Base-by-base conservation (phyloP, 2,797 vertebrate genomes). In the Salarias fasciatus region DNA sequence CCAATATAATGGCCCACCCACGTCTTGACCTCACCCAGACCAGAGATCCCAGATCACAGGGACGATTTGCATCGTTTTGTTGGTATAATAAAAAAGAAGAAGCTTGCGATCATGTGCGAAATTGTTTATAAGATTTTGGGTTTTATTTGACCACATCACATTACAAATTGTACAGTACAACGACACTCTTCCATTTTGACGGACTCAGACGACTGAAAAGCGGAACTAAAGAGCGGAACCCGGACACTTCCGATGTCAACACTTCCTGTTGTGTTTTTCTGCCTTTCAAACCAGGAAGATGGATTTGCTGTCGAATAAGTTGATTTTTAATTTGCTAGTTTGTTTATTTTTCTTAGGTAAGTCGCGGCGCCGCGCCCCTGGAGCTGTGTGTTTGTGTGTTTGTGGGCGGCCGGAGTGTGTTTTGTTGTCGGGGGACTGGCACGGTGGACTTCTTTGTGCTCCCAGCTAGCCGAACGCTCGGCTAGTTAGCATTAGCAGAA, bases 271-370 rank as follows among this genome's bases (percentile, higher is more conserved):
- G 79, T 87, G 75, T 68, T 80, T 65, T 68, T 77, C 68, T 75
- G 80, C 66, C 76, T 75, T 68, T 71, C 48, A 69, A 88, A 92
- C 79, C 90, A 92, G 91, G 92, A 93, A 93, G 91, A 94, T 94
- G 92, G 91, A 79, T 83, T 56, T 72, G 8, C 70, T 55, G 46
- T 77, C 84, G 66, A 79, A 29, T 50, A 89, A 87, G 70, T 86
- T 77, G 80, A 45, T 62, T 3, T 15, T 77, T 76, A 38, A 63
- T 50, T 51, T 89, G 6, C 3, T 86, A 29, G 7, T 89, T 77
- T 87, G 63, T 56, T 69, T 65, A 2, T 62, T 89, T 71, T 77
- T 73, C 47, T 4, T 73, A 5, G 86, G 92, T 92, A 71, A 87
- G 90, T 80, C 29, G 2, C 7, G 33, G 33, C 9, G 6, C 33